A percentile compares a stretch with the other conserved stretches of the same genome.
phyloP scores from a whole-genome alignment of 2,888 invertebrate genomes.

The Oligia fasciuncula region DNA sequence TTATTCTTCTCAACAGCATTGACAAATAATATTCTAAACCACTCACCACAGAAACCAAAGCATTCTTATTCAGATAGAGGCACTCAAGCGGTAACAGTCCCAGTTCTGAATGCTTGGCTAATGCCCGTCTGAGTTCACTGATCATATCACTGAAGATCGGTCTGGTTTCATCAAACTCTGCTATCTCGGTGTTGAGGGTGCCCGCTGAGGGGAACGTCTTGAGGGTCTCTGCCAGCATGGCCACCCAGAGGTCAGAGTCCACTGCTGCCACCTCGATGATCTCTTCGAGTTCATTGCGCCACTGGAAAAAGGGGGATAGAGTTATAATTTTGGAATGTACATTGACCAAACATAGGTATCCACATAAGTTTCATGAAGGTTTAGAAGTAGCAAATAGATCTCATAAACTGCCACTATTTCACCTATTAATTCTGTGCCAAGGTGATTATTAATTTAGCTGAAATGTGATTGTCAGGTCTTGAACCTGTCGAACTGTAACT shows the following conservation, averaged over 20 bases:
- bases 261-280: constrained; percentile 97
- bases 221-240: constrained; percentile 98
- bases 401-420: background rate
- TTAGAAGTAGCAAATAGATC: background rate
- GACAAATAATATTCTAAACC: background rate
- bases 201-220: constrained; percentile 97
- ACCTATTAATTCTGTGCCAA: background rate
- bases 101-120: constrained; percentile 95
- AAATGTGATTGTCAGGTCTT: too few species aligned
- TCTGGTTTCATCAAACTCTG: constrained; percentile 96
- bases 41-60: constrained; percentile 95
- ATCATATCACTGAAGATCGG: constrained; percentile 97
- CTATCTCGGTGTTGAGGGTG: constrained; percentile 96
- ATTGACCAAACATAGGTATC: background rate
- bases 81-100: constrained; percentile 98
- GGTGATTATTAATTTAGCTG: too few species aligned
- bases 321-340: background rate
- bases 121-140: constrained; percentile 94
- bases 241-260: constrained; percentile 99
- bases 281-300: constrained; percentile 97
- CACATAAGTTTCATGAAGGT: background rate
- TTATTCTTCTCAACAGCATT: background rate
- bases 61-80: constrained; percentile 98
- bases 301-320: constrained; percentile 91
- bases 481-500: too few species aligned